phyloP scores from a whole-genome alignment of 2,797 vertebrate genomes.

The Arrhamphus sclerolepis region DNA sequence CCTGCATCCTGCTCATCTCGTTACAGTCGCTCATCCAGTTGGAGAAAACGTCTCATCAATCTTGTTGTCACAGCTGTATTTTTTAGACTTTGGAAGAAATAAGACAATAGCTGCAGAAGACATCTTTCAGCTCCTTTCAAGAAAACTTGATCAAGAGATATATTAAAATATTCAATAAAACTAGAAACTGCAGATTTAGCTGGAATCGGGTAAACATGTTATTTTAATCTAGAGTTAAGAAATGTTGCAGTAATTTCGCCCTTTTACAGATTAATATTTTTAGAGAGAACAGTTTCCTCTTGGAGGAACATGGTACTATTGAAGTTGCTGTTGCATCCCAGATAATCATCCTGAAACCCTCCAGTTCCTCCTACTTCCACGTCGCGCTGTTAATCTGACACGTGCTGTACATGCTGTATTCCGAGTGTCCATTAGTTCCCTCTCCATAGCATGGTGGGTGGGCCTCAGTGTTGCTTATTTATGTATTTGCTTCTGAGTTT shows the following conservation, averaged over 20 bases:
- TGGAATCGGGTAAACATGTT: background rate
- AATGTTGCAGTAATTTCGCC: too few relatives aligned
- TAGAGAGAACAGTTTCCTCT: background rate
- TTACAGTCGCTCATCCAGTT: too few relatives aligned
- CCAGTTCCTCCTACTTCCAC: slow-evolving; percentile 10
- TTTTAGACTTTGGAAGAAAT: too few relatives aligned
- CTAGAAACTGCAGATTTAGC: background rate
- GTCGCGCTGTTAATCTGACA: slow-evolving; percentile 15
- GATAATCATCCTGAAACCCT: background rate
- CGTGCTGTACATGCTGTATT: slow-evolving; percentile 10
- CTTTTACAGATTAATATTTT: too few relatives aligned
- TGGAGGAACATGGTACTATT: background rate
- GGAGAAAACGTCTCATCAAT: too few relatives aligned
- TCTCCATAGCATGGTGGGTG: slow-evolving; percentile 31
- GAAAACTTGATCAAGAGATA: too few relatives aligned
- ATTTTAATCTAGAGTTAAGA: background rate
- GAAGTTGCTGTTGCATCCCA: background rate
- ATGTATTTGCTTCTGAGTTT: slow-evolving; percentile 60
- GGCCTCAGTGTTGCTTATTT: slow-evolving; percentile 32
- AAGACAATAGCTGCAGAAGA: too few relatives aligned
- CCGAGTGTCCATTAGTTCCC: slow-evolving; percentile 8
- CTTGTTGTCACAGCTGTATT: too few relatives aligned
- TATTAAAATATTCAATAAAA: background rate
- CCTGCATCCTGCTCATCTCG: too few relatives aligned
- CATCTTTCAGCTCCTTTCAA: too few relatives aligned